Evolutionary conservation across 2,113 vertebrate genomes (phyloP), one percentile per base, ranked within the genome.

Genomic region (Brachyhypopomus occidentalis): DNA sequence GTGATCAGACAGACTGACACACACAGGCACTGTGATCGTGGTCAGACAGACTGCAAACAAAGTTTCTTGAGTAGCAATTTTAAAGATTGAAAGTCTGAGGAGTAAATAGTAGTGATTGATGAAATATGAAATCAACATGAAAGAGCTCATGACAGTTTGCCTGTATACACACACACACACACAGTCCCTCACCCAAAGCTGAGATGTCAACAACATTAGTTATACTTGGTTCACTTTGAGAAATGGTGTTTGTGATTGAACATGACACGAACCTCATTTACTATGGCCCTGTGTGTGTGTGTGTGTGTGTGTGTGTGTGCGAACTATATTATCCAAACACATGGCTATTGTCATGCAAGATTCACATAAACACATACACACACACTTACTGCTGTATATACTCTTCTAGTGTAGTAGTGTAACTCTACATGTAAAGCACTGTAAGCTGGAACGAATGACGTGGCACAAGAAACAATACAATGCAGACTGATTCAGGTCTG

Each of bases 181-280:
- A 34, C 52, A 74, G 19, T 7, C 27, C 17, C n/a, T 41, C 48
- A 58, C n/a, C 17, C 25, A 60, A 22, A n/a, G 19, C 22, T 2
- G 63, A 11, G 63, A 45, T 59, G 72, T 81, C 79, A 81, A 27
- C 64, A 60, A 38, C 62, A 80, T 56, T 75, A 66, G 73, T 75
- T 75, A 60, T 75, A 34, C 56, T 60, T 75, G 72, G 16, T 27
- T 75, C 55, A 41, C 34, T 62, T 34, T 75, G 66, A 20, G 16
- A 52, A 9, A 41, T 62, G 52, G 34, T 20, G 27, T 48, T 64
- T 80, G 25, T 73, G n/a, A 66, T 25, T 30, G 69, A 62, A 62
- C 56, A 17, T 73, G 41, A 72, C 12, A 48, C 23, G 25, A 55
- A 14, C 19, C 45, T 55, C 25, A 30, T 72, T 69, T 22, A 48